Evolutionary conservation across 2,888 invertebrate genomes (phyloP).

Genomic region (Scaeva pyrastri): DNA sequence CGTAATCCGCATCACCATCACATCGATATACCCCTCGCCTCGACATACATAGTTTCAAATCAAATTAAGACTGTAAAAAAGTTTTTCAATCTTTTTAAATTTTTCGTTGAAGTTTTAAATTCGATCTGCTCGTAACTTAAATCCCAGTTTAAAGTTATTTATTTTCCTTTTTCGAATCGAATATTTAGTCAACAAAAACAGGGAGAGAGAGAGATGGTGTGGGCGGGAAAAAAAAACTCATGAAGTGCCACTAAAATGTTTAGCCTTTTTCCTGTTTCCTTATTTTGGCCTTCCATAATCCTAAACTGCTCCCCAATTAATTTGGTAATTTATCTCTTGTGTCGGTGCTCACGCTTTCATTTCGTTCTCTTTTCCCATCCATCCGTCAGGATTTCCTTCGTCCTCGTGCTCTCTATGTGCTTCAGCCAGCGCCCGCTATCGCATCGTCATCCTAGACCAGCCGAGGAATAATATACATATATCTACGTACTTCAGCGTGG

Average conservation of each 20-base stretch:
- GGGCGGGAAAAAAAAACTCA: background rate
- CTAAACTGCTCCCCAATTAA: slow-evolving; percentile 57
- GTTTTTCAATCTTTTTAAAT: no score
- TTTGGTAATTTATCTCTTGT: slow-evolving; percentile 59
- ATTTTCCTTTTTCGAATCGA: background rate
- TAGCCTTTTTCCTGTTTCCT: slow-evolving; percentile 29
- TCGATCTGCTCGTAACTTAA: background rate
- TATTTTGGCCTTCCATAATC: slow-evolving; percentile 44
- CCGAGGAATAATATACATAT: background rate
- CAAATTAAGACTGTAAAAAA: no score
- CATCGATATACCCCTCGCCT: no score
- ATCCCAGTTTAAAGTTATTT: background rate
- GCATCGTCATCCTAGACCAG: background rate
- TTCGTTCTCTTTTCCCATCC: no score
- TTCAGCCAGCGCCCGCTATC: no score
- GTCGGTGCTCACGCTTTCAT: background rate
- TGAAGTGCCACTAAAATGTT: slow-evolving; percentile 31
- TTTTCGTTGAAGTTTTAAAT: background rate
- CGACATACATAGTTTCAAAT: no score
- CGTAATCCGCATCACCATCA: no score
- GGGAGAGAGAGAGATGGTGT: no score
- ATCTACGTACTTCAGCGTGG: slow-evolving; percentile 53
- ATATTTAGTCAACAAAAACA: background rate
- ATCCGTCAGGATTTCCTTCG: slow-evolving; percentile 13
- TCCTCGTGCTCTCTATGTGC: no score